These are phyloP conservation scores for Poeciliopsis presidionis DNA, from an alignment of 2,797 vertebrate species.

Conservation along the genomic window DNA sequence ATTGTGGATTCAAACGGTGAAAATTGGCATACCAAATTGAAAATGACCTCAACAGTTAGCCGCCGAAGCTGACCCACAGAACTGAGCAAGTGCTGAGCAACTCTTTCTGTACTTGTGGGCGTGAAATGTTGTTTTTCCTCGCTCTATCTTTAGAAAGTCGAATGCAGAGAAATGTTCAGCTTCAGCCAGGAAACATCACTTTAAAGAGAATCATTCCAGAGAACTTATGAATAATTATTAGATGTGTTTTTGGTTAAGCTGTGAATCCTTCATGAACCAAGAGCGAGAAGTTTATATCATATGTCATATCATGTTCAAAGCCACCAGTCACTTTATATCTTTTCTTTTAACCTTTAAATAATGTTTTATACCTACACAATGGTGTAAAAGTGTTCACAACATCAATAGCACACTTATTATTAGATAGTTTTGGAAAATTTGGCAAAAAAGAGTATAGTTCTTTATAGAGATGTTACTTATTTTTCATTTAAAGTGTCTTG, in stretches of 20 bases:
- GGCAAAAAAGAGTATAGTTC: not conserved
- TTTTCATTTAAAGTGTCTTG: not conserved
- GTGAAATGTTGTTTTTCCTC: not conserved
- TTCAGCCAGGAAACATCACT: not conserved
- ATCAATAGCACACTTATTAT: not conserved
- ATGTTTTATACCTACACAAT: not conserved
- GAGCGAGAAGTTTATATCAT: not conserved
- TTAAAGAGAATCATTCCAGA: not conserved
- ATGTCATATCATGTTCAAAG: not conserved
- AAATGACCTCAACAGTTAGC: conserved; percentile 40
- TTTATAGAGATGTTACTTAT: not conserved
- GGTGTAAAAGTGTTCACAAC: not conserved
- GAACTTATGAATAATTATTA: not conserved
- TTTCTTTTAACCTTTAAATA: not conserved
- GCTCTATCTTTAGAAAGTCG: not conserved
- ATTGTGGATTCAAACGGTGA: conserved; percentile 40
- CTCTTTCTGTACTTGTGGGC: not conserved
- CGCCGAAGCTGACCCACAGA: conserved; percentile 35
- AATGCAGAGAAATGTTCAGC: not conserved
- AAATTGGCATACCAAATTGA: conserved; percentile 61
- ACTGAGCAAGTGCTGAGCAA: conserved; percentile 1
- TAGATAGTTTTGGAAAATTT: not conserved
- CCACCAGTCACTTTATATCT: not conserved
- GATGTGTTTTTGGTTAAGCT: not conserved
- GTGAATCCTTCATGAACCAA: not conserved